Base-by-base conservation (phyloP, 2,888 invertebrate species). In the Willowsia nigromaculata region DNA sequence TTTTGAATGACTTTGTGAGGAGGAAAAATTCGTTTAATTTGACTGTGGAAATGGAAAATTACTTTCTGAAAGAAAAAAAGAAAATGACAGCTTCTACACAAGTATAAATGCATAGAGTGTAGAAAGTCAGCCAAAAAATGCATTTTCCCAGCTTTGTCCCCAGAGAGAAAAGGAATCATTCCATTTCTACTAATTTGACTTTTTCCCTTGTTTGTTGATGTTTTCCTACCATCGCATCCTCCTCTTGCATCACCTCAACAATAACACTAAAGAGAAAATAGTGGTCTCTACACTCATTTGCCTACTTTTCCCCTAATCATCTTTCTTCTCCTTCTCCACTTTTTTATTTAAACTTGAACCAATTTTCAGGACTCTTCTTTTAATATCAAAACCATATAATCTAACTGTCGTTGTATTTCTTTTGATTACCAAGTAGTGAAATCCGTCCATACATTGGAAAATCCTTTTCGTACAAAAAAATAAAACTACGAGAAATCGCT, bases 141-240 rank as follows among this genome's bases (percentile, higher is more conserved):
- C 62, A 30, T 1, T 33, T 62, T 80, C 33, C 33, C 56, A n/a
- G n/a, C 22, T 33, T 62, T 43, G 18, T 62, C 43, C 27, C 62
- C 81, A 11, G 18, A 43, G 40, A 65, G 47, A 82, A 65, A 22
- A 15, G 18, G 47, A 15, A 71, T 84, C 71, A 76, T 62, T 62
- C 40, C 40, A 33, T 22, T 71, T 71, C 65, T 84, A n/a, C 74
- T 85, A 85, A 85, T 85, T 85, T 85, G 53, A 85, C 84, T 85
- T 85, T 74, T 33, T 80, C 47, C 65, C 43, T 65, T 65, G 5
- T n/a, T 15, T 56, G 25, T 62, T 33, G 62, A 33, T 53, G 27
- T 33, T n/a, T n/a, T n/a, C n/a, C n/a, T n/a, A n/a, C n/a, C n/a
- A 33, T 62, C 30, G 33, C 62, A 62, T 76, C 43, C 50, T 7